phyloP scores from a whole-genome alignment of 1,140 invertebrate species.

The Drosophila trapezifrons region DNA sequence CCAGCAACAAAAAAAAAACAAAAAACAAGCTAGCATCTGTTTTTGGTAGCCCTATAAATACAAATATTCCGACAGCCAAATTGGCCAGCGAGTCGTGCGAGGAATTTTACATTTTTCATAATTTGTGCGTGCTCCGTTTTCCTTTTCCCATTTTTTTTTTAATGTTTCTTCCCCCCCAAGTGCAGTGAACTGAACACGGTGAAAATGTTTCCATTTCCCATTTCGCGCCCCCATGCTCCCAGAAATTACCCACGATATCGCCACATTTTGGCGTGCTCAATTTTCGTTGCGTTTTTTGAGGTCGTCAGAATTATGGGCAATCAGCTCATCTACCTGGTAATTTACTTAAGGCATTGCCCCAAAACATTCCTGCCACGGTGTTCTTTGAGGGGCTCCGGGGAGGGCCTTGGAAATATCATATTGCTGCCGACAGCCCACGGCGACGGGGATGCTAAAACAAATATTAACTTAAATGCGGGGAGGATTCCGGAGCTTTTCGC shows the following conservation, averaged over 20 bases:
- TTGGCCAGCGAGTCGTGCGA: conserved; percentile 35
- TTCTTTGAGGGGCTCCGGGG: conserved; percentile 15
- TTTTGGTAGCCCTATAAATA: conserved; percentile 45
- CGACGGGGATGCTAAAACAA: conserved; percentile 53
- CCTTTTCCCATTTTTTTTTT: not conserved
- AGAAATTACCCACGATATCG: conserved; percentile 23
- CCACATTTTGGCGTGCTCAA: conserved; percentile 39
- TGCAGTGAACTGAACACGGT: conserved; percentile 59
- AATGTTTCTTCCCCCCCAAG: conserved; percentile 10
- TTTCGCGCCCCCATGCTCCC: not conserved
- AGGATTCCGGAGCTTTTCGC: not conserved
- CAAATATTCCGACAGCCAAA: conserved; percentile 28
- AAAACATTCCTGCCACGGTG: conserved; percentile 36
- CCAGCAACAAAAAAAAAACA: not conserved
- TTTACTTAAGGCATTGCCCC: conserved; percentile 64
- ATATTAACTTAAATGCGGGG: conserved; percentile 49
- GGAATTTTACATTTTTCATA: conserved; percentile 48
- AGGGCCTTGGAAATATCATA: conserved; percentile 57
- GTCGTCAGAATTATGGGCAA: conserved; percentile 71
- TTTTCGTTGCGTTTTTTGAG: conserved; percentile 64
- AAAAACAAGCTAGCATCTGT: conserved; percentile 6
- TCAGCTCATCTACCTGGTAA: conserved; percentile 61
- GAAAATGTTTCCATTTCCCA: conserved; percentile 46
- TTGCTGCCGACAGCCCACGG: conserved; percentile 40
- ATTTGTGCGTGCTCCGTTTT: conserved; percentile 47